Evolutionary conservation across 2,113 vertebrate genomes (phyloP), one percentile per base, ranked within the genome.

Genomic region (Cyprinus carpio): DNA sequence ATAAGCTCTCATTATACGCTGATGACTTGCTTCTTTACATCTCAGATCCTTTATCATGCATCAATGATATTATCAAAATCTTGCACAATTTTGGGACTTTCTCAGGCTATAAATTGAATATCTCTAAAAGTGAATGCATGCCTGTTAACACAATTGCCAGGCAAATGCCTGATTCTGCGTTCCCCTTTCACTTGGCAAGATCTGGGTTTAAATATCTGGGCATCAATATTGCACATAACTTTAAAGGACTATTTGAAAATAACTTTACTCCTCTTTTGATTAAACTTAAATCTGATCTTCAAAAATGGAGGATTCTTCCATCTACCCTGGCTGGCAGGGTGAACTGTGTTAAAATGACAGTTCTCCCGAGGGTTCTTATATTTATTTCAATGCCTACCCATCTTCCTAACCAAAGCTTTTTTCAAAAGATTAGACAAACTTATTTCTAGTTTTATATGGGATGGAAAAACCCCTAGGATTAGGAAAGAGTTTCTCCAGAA

Each of bases 321-420:
- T 67, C 2, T 84, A 2, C 81, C 2, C 11, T 86, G 6, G 67
- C 20, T 4, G 75, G 75, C 16, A 60, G 81, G 23, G 72, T 75
- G 20, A 88, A 86, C 58, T 62, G 37, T 23, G n/a, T 80, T 4
- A 82, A 88, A 82, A 88, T 79, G n/a, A 88, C 71, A 29, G 54
- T 74, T 7, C 25, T 75, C 4, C 51, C 49, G 0, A 64, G 60
- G 60, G 49, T 67, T 81, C 20, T 18, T 82, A 16, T 82, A 76
- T 82, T 6, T 84, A 27, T 87, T 85, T 37, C 78, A 85, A 2
- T 77, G 75, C 20, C 58, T 84, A 1, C 74, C 75, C 0, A 69
- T 60, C 18, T 78, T 78, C 34, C 4, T 85, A 2, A 43, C 80
- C 7, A 71, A 72, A 54, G 27, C 1, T 7, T 81, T 86, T 75